A percentile compares a stretch with the other conserved stretches of the same genome.
phyloP scores from a whole-genome alignment of 2,797 vertebrate genomes.

The Schizopygopsis pylzovi region DNA sequence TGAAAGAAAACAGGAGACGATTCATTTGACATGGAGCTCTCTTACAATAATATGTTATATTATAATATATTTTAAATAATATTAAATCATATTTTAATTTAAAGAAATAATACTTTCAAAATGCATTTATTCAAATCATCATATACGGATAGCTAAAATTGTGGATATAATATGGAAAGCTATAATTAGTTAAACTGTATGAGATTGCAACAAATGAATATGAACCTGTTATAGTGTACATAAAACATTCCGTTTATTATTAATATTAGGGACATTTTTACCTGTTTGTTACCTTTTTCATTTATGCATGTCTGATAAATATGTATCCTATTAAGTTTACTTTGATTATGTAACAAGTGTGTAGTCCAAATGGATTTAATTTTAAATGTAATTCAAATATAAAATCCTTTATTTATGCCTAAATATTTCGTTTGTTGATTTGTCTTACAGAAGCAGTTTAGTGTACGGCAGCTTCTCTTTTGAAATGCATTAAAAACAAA shows the following conservation, averaged over 20 bases:
- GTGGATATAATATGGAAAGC: neutral
- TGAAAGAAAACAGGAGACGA: conserved; percentile 50
- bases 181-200: neutral
- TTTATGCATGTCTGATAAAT: neutral
- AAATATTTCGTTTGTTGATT: neutral
- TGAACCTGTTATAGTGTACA: too few species aligned
- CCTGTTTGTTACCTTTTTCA: too few species aligned
- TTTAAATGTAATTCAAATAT: neutral
- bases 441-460: neutral
- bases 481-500: neutral
- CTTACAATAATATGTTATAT: neutral
- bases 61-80: too few species aligned
- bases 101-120: neutral
- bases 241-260: neutral
- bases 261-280: too few species aligned
- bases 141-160: neutral
- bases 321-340: neutral
- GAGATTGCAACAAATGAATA: too few species aligned
- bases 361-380: neutral
- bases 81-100: neutral
- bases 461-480: neutral
- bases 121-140: neutral
- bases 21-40: conserved; percentile 27
- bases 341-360: neutral
- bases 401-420: neutral